Conservation (phyloP, 2,797 vertebrate species). For the Esox masquinongy region DNA sequence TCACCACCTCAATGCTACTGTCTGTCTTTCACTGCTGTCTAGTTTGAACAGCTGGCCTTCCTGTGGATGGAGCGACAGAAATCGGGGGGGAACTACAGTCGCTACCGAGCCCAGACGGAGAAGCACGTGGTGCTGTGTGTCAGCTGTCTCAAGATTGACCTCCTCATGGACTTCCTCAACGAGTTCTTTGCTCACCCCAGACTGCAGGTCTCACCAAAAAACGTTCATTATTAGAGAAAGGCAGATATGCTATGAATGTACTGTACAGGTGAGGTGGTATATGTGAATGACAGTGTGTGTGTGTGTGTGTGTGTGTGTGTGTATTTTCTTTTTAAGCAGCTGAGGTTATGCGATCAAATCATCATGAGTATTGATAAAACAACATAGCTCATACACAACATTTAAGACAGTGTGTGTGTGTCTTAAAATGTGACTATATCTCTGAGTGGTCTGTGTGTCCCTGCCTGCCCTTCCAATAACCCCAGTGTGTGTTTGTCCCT, state of each 20-base stretch:
- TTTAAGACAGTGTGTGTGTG: conserved; percentile 16
- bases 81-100: conserved; percentile 85
- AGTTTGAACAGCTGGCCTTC: conserved; percentile 87
- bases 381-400: conserved; percentile 36
- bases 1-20: background rate
- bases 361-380: conserved; percentile 45
- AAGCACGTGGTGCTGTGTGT: conserved; percentile 85
- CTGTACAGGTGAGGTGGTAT: background rate
- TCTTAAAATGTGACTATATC: background rate
- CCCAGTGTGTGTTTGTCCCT: conserved; percentile 3
- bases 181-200: conserved; percentile 85
- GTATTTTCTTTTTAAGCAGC: conserved; percentile 29
- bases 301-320: conserved; percentile 14
- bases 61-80: conserved; percentile 88
- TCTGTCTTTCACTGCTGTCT: conserved; percentile 15
- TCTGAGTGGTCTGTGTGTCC: conserved; percentile 1
- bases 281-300: background rate
- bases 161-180: conserved; percentile 86
- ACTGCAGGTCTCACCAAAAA: conserved; percentile 70
- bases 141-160: conserved; percentile 84
- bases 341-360: conserved; percentile 60
- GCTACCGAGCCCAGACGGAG: conserved; percentile 84
- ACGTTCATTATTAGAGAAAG: background rate
- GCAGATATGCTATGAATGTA: background rate
- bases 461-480: background rate